Evolutionary conservation across 2,113 vertebrate genomes (phyloP).

Genomic region (Gnathochromis pfefferi): DNA sequence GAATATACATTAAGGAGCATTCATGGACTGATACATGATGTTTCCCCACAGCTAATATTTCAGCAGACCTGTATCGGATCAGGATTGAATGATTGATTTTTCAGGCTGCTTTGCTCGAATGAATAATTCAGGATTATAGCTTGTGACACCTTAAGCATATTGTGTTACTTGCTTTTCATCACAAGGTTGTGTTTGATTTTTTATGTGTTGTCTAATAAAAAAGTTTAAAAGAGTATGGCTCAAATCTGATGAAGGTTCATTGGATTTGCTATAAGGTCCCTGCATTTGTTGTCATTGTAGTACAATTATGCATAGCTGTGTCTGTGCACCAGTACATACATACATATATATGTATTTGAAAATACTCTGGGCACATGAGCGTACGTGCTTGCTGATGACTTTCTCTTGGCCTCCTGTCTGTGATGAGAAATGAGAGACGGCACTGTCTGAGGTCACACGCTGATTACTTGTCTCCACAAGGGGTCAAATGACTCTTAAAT

Average conservation of each 20-base stretch:
- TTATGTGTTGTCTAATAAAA: not conserved
- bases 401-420: conserved; percentile 56
- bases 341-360: not conserved
- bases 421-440: conserved; percentile 59
- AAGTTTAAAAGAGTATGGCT: not conserved
- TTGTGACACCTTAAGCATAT: conserved; percentile 61
- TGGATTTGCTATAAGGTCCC: not conserved
- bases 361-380: not conserved
- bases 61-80: conserved; percentile 52
- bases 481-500: conserved; percentile 68
- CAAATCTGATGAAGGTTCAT: not conserved
- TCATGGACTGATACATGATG: conserved; percentile 47
- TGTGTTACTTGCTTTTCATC: conserved; percentile 47
- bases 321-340: not conserved
- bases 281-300: not conserved
- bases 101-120: conserved; percentile 56
- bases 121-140: conserved; percentile 68
- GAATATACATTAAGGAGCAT: conserved; percentile 71
- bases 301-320: not conserved
- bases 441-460: conserved; percentile 67
- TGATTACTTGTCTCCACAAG: conserved; percentile 64
- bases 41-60: conserved; percentile 64
- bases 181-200: not conserved
- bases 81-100: conserved; percentile 65
- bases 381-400: conserved; percentile 45